phyloP scores from a whole-genome alignment of 2,888 invertebrate genomes.

The Arctia plantaginis region DNA sequence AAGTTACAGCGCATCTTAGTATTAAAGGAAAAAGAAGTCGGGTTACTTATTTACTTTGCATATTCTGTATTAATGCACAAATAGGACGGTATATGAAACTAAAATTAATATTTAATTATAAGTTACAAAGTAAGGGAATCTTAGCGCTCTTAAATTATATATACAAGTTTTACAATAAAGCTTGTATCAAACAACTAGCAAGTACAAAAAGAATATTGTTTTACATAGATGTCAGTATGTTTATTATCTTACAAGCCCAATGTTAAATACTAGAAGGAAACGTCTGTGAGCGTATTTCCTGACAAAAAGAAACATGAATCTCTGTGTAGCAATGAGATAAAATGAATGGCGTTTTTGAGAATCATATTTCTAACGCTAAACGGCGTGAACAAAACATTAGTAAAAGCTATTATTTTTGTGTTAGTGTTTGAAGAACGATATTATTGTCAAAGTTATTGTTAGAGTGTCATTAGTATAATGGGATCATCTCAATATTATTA shows the following conservation, averaged over 20 bases:
- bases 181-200: not conserved
- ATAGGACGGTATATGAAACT: not conserved
- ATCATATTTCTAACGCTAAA: slow-evolving; percentile 6
- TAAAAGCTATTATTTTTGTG: not conserved
- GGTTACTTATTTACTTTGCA: too few relatives aligned
- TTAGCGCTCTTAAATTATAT: too few relatives aligned
- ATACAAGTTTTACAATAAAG: not conserved
- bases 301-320: slow-evolving; percentile 15
- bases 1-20: too few relatives aligned
- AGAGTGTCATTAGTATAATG: not conserved
- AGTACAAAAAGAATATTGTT: not conserved
- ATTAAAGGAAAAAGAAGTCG: too few relatives aligned
- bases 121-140: not conserved
- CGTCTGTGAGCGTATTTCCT: slow-evolving; percentile 4
- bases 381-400: not conserved
- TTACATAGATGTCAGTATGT: not conserved
- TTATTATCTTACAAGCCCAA: not conserved
- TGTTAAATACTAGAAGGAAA: slow-evolving; percentile 8
- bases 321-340: slow-evolving; percentile 29
- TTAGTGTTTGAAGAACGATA: not conserved
- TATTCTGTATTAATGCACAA: not conserved
- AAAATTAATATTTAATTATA: not conserved
- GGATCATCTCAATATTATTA: not conserved
- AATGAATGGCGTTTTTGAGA: slow-evolving; percentile 17
- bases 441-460: not conserved